Base-by-base conservation (phyloP, 2,888 invertebrate genomes). In the Mylabris sibirica region DNA sequence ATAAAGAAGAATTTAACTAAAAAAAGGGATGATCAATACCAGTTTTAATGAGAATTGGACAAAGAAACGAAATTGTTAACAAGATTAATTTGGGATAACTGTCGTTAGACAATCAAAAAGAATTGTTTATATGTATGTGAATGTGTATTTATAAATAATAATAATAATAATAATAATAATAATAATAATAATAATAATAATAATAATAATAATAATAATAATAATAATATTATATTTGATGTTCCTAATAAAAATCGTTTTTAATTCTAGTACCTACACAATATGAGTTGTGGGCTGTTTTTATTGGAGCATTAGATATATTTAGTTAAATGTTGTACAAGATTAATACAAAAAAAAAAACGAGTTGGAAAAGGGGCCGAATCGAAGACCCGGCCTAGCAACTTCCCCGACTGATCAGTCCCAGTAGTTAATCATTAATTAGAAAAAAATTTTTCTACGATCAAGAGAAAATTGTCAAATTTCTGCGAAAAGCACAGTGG, bases 61-160 rank as follows among this genome's bases (percentile, higher is more conserved):
- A 44, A 44, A 44, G 44, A 44, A 44, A 44, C 44, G 44, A 44
- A 44, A 44, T 17, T 44, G 44, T 44, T 44, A 17, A 17, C 12
- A 41, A 5, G 0, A 17, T 53, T 53, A n/a, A n/a, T 53, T 53
- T 53, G 20, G 22, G 11, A 53, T 53, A 53, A 22, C 49, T 53
- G 49, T 53, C 49, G 49, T 44, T 53, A 53, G 49, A 53, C 49
- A 53, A 53, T 53, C 49, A 53, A 22, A 53, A 53, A 22, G 11
- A 53, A 53, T 11, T 11, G 20, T 53, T 22, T 53, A 22, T 22
- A 53, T 22, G 22, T 53, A 20, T 53, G 49, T 53, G 49, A 3
- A 20, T 53, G 49, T 53, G 49, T 53, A 53, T 53, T 53, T 53
- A 53, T 53, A 22, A 53, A 22, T 2, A 53, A 53, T 30, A 53